A percentile compares a stretch with the other conserved stretches of the same genome.
These are phyloP conservation scores for Simalia tracyae DNA, from an alignment of 2,797 vertebrate genomes.

Conservation along the genomic window DNA sequence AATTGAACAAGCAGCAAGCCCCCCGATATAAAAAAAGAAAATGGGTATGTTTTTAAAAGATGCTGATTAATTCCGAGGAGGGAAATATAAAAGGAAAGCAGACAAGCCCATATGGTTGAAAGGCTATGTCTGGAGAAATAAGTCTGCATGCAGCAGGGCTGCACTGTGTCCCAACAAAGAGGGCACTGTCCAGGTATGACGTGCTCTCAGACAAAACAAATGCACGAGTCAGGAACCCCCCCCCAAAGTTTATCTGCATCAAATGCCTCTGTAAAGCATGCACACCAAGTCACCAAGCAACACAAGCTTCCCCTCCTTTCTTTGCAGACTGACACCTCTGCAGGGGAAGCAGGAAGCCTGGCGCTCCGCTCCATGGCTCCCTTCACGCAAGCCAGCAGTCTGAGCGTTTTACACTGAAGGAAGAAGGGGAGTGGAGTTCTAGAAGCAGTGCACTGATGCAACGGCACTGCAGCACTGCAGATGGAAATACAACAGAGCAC, in stretches of 20 bases:
- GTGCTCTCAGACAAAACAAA: conserved; percentile 16
- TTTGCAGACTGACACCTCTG: conserved; percentile 47
- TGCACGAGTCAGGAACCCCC: conserved; percentile 4
- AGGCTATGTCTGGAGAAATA: background rate
- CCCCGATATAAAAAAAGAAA: background rate
- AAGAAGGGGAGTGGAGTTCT: conserved; percentile 50
- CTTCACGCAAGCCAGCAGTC: background rate
- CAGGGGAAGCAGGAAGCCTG: background rate
- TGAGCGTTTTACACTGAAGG: conserved; percentile 31
- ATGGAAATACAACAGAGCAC: conserved; percentile 48
- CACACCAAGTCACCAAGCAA: background rate
- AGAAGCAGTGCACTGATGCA: conserved; percentile 64
- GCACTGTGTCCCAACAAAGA: conserved; percentile 29
- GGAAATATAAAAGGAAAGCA: background rate
- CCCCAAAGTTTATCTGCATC: background rate
- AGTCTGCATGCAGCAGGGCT: conserved; percentile 14
- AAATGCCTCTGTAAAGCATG: conserved; percentile 21
- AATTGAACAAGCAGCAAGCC: background rate
- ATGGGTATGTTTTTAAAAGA: background rate
- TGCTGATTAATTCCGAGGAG: background rate
- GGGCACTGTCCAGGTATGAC: conserved; percentile 34
- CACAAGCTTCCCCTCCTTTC: conserved; percentile 21
- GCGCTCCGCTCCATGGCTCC: background rate
- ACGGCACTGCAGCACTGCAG: conserved; percentile 66
- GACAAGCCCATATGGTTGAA: background rate